Percentiles rank a stretch among this genome's conserved stretches.
phyloP scores from a whole-genome alignment of 2,888 invertebrate genomes.

The Baccha elongata region DNA sequence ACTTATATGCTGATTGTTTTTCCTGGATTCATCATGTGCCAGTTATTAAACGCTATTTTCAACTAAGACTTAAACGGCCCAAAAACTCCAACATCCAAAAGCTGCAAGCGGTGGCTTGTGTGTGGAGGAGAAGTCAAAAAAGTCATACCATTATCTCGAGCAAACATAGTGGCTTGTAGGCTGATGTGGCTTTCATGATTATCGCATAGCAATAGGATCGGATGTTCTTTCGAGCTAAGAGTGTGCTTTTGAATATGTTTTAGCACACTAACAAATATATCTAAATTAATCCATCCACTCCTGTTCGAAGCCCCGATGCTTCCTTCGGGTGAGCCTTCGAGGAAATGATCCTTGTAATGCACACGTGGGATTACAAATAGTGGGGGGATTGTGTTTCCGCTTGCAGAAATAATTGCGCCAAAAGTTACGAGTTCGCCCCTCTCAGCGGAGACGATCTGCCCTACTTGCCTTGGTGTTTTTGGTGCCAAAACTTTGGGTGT shows the following conservation, averaged over 20 bases:
- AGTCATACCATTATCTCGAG: conserved; percentile 79
- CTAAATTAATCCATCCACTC: conserved; percentile 76
- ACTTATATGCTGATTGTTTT: conserved; percentile 47
- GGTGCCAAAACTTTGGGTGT: conserved; percentile 73
- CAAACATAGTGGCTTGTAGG: conserved; percentile 76
- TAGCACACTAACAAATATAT: conserved; percentile 75
- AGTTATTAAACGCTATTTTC: conserved; percentile 54
- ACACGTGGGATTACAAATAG: conserved; percentile 75
- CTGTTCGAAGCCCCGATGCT: conserved; percentile 75
- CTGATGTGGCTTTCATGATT: conserved; percentile 78
- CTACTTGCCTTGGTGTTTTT: conserved; percentile 76
- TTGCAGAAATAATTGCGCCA: conserved; percentile 76
- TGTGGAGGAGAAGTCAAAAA: conserved; percentile 55
- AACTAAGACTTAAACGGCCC: conserved; percentile 51
- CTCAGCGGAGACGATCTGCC: conserved; percentile 78
- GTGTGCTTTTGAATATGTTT: conserved; percentile 73
- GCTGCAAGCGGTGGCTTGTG: conserved; percentile 42
- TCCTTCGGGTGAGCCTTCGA: conserved; percentile 75
- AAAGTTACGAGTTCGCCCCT: conserved; percentile 79
- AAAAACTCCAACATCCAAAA: conserved; percentile 59
- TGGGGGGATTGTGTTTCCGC: conserved; percentile 77
- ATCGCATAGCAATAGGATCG: conserved; percentile 75
- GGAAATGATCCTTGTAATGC: conserved; percentile 72
- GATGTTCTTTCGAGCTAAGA: conserved; percentile 70
- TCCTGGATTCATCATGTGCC: conserved; percentile 45